phyloP scores from a whole-genome alignment of 2,113 vertebrate species.

The Gulo gulo region DNA sequence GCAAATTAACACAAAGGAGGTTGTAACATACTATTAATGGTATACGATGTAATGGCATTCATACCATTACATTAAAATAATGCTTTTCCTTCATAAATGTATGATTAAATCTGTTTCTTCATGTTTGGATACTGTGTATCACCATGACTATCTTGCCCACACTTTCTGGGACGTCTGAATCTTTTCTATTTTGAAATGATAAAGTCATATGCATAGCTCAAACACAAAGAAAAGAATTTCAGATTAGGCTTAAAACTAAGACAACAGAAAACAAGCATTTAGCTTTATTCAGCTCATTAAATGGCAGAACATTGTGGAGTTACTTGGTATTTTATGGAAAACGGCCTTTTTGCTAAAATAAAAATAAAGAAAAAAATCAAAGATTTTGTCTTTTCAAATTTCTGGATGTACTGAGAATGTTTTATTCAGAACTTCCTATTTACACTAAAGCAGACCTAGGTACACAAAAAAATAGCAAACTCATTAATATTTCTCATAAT shows the following conservation, averaged over 20 bases:
- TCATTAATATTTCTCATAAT: not conserved
- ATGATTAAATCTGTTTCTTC: not conserved
- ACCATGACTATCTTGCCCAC: not conserved
- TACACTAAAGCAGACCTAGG: not conserved
- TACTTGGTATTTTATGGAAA: not conserved
- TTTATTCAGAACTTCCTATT: not conserved
- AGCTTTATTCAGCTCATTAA: not conserved
- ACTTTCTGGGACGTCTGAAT: not conserved
- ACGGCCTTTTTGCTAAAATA: not conserved
- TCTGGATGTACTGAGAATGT: not conserved
- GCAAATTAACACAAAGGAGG: not conserved
- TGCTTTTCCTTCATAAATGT: not conserved
- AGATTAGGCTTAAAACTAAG: not conserved
- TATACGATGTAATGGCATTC: not conserved
- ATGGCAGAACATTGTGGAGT: not conserved
- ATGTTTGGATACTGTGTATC: not conserved
- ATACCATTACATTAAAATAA: not conserved
- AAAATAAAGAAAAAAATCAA: not conserved
- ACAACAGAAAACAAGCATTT: not conserved
- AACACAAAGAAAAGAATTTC: slow-evolving; percentile 26
- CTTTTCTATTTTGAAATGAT: slow-evolving; percentile 40
- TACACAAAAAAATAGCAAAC: not conserved
- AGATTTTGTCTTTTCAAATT: slow-evolving; percentile 26
- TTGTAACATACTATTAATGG: not conserved
- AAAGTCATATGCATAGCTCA: slow-evolving; percentile 8